A percentile compares a stretch with the other conserved stretches of the same genome.
Conservation (phyloP, 2,113 vertebrate species). For the Sturnira hondurensis region DNA sequence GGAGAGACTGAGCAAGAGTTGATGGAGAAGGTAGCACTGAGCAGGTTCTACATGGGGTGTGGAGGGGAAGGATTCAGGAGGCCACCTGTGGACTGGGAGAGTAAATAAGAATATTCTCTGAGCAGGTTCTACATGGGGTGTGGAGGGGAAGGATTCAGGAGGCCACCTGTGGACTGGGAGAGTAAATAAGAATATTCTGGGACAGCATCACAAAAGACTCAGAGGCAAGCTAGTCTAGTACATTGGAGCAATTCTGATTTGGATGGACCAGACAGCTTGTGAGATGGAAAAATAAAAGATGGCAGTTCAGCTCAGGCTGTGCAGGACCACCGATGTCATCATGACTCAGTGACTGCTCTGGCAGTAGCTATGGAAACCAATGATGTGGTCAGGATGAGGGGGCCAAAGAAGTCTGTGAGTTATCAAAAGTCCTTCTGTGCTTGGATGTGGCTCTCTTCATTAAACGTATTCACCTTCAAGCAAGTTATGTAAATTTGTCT, state of each 20-base stretch:
- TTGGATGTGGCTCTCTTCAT: background rate
- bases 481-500: background rate
- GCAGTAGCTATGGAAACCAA: background rate
- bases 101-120: background rate
- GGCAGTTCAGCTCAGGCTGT: background rate
- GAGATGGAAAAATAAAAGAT: background rate
- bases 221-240: background rate
- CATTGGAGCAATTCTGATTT: background rate
- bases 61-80: background rate
- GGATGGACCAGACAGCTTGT: background rate
- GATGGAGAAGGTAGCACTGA: background rate
- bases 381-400: background rate
- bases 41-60: background rate
- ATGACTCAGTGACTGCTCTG: background rate
- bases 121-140: background rate
- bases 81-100: background rate
- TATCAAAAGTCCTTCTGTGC: background rate
- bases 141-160: background rate
- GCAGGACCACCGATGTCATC: too few species aligned
- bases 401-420: background rate
- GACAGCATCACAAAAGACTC: background rate
- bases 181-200: background rate
- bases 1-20: background rate
- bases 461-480: background rate
- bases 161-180: background rate